Conservation (phyloP, 2,888 invertebrate genomes). For the Syrphus vitripennis region DNA sequence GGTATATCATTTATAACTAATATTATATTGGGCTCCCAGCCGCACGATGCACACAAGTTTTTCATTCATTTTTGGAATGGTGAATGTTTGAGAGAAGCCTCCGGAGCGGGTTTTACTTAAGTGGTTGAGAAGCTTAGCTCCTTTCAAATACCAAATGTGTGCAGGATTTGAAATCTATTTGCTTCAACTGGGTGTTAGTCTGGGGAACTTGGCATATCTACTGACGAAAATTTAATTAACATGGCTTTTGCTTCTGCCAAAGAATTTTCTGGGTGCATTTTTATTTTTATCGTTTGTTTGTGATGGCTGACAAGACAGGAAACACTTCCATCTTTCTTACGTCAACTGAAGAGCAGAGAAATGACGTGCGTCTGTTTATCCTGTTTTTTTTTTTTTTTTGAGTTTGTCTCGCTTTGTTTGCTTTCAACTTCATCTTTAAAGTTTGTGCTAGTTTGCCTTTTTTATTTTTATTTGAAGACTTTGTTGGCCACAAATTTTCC, state of each 20-base stretch:
- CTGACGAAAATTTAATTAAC: slow-evolving; percentile 69
- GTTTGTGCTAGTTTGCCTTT: slow-evolving; percentile 66
- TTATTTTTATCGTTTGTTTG: slow-evolving; percentile 10
- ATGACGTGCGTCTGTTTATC: slow-evolving; percentile 45
- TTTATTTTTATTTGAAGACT: slow-evolving; percentile 44
- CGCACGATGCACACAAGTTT: slow-evolving; percentile 63
- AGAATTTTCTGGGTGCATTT: slow-evolving; percentile 34
- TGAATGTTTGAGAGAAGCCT: slow-evolving; percentile 12
- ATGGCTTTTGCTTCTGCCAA: slow-evolving; percentile 42
- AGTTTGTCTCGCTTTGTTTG: slow-evolving; percentile 38
- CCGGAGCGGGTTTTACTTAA: slow-evolving; percentile 12
- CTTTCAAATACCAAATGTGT: slow-evolving; percentile 53
- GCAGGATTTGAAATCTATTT: slow-evolving; percentile 46
- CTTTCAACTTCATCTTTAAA: slow-evolving; percentile 66
- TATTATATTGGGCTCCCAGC: slow-evolving; percentile 34
- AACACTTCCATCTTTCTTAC: slow-evolving; percentile 66
- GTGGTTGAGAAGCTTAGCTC: slow-evolving; percentile 40
- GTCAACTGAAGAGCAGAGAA: slow-evolving; percentile 58
- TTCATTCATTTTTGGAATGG: slow-evolving; percentile 39
- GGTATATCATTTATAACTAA: not conserved
- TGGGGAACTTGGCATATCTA: slow-evolving; percentile 15
- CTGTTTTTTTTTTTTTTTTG: slow-evolving; percentile 20
- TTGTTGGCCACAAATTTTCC: slow-evolving; percentile 70
- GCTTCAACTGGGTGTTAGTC: slow-evolving; percentile 14
- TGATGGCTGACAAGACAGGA: slow-evolving; percentile 62